Base-by-base conservation (phyloP, 2,888 invertebrate species). In the Limnephilus marmoratus region DNA sequence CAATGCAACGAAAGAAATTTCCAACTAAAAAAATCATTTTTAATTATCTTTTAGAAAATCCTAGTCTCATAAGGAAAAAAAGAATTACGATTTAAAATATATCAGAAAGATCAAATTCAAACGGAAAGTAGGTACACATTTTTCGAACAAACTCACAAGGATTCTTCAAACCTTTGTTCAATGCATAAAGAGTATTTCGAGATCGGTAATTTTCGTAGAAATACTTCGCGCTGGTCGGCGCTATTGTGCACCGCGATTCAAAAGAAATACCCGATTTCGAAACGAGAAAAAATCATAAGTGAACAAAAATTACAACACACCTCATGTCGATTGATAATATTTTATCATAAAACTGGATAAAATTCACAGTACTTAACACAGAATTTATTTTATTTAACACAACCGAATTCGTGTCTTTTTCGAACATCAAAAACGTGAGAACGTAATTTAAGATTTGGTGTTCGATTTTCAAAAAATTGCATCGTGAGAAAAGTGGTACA, bases 251-350 rank as follows among this genome's bases (percentile, higher is more conserved):
- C 13, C 15, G n/a, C 45, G 13, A 49, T 86, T 29, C 41, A 86
- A 86, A 86, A 24, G 41, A 49, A 86, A 86, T 49, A 37, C 29
- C 45, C n/a, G 31, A 34, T 34, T 34, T 49, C 49, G n/a, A 86
- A 45, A 45, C 37, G 45, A 41, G 11, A 85, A 85, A 85, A 85
- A 18, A 37, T 18, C 45, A n/a, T 41, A 41, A 41, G 18, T 29
- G 29, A 86, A 49, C 41, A 86, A 86, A 85, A 86, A 86, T 24
- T 86, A 49, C 49, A 86, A 86, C 29, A 49, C 49, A 86, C 45
- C 86, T 86, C 86, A 49, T 86, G 45, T 86, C 13, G 45, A 15
- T n/a, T 12, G 45, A 82, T 29, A 18, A 12, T 31, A 34, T 82
- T 34, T 82, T 24, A 68, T 82, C 0, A 68, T 68, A 68, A 68